phyloP scores from a whole-genome alignment of 2,888 invertebrate species.

The Agonopterix alstromeriana region DNA sequence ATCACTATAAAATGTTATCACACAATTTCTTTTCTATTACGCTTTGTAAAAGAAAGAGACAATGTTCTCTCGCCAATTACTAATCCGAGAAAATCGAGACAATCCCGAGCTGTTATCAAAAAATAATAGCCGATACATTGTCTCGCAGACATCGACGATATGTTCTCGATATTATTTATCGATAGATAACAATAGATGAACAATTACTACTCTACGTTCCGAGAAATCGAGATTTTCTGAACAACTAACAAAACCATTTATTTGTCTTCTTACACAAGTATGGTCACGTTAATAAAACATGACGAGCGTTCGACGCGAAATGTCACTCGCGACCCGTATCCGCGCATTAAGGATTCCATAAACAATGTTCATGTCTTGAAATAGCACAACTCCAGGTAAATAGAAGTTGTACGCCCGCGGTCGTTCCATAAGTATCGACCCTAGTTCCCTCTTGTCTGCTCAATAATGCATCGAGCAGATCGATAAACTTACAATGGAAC shows the following conservation, averaged over 20 bases:
- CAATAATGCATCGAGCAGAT: slow-evolving; percentile 65
- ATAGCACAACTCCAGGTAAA: slow-evolving; percentile 54
- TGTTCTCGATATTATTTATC: too few relatives aligned
- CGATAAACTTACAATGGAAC: slow-evolving; percentile 43
- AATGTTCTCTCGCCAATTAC: too few relatives aligned
- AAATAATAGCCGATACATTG: too few relatives aligned
- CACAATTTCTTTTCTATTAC: too few relatives aligned
- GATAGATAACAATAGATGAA: too few relatives aligned
- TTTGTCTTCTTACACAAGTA: slow-evolving; percentile 1
- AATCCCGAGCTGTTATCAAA: too few relatives aligned
- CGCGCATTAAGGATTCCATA: slow-evolving; percentile 62
- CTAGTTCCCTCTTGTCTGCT: slow-evolving; percentile 38
- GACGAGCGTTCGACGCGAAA: slow-evolving; percentile 26
- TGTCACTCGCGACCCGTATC: slow-evolving; percentile 38
- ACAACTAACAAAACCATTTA: slow-evolving; percentile 3
- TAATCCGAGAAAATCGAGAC: too few relatives aligned
- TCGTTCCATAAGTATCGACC: slow-evolving; percentile 16
- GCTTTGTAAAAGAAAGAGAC: too few relatives aligned
- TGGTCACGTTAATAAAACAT: neutral
- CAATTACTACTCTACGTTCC: too few relatives aligned
- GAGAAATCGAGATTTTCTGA: too few relatives aligned
- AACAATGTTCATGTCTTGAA: slow-evolving; percentile 57
- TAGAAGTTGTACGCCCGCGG: slow-evolving; percentile 27
- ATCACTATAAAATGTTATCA: too few relatives aligned
- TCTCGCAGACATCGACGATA: too few relatives aligned